A percentile compares a stretch with the other conserved stretches of the same genome.
phyloP scores from a whole-genome alignment of 2,888 invertebrate species.

The Pheosia gnoma region DNA sequence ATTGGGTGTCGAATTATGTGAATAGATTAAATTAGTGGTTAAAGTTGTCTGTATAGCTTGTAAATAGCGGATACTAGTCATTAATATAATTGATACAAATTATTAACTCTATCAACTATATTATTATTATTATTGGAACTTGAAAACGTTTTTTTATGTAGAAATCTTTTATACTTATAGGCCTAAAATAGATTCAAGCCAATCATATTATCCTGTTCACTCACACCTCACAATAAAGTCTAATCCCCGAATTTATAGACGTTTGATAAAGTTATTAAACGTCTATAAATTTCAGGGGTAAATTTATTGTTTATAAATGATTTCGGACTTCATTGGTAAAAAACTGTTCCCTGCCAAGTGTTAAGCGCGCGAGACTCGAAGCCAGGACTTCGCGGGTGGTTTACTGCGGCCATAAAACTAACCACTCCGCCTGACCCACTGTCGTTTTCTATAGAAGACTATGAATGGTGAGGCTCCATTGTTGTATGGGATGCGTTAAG shows the following conservation, averaged over 20 bases:
- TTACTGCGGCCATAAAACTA: slow-evolving; percentile 69
- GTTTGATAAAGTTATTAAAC: no score
- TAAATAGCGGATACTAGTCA: no score
- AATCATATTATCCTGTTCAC: neutral
- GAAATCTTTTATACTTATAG: no score
- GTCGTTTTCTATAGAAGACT: slow-evolving; percentile 48
- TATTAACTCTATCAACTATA: no score
- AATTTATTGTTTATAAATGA: slow-evolving; percentile 16
- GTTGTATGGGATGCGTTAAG: slow-evolving; percentile 42
- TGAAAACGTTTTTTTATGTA: no score
- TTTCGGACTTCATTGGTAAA: slow-evolving; percentile 44
- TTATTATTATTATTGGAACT: no score
- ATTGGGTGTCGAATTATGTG: neutral
- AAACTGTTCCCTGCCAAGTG: slow-evolving; percentile 47
- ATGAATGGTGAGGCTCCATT: slow-evolving; percentile 50
- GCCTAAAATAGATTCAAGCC: no score
- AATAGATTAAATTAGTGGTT: neutral
- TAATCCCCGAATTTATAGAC: no score
- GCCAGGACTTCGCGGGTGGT: slow-evolving; percentile 71
- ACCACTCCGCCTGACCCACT: slow-evolving; percentile 66
- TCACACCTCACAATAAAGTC: no score
- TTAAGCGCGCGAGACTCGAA: slow-evolving; percentile 53
- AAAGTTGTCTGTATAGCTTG: no score
- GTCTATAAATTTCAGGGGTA: no score
- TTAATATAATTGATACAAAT: no score